These are phyloP conservation scores for Drosophila micromelanica DNA, from an alignment of 1,140 invertebrate species.

Conservation along the genomic window DNA sequence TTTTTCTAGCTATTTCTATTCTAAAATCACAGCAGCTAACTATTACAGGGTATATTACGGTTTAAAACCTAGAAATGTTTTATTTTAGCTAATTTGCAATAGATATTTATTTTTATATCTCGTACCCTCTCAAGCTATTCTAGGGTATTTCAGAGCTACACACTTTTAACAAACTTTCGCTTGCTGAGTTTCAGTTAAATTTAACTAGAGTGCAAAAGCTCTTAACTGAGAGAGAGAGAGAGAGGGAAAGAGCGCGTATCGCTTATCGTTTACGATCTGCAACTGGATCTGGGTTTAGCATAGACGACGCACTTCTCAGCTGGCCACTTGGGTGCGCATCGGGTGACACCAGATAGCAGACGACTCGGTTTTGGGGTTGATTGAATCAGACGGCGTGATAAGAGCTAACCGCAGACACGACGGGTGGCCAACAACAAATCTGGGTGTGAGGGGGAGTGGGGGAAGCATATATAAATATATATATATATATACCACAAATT, in stretches of 20 bases:
- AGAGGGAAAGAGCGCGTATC: slow-evolving; percentile 1
- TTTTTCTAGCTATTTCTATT: too few species aligned
- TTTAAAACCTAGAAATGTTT: too few species aligned
- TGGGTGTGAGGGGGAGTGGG: not conserved
- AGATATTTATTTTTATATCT: too few species aligned
- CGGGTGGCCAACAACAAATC: slow-evolving; percentile 10
- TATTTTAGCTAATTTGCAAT: too few species aligned
- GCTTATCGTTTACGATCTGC: slow-evolving; percentile 42
- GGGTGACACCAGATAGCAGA: slow-evolving; percentile 16
- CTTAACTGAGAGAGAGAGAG: slow-evolving; percentile 14
- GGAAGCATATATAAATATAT: not conserved
- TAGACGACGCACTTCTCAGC: not conserved
- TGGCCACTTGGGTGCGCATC: slow-evolving; percentile 1
- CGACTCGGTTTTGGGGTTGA: slow-evolving; percentile 21
- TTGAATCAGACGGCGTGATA: slow-evolving; percentile 18
- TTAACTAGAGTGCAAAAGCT: slow-evolving; percentile 12
- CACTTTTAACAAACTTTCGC: too few species aligned
- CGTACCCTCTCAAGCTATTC: too few species aligned
- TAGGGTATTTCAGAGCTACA: too few species aligned
- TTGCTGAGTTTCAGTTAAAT: slow-evolving; percentile 12
- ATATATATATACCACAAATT: slow-evolving; percentile 13
- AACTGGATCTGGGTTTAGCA: slow-evolving; percentile 19
- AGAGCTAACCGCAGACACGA: slow-evolving; percentile 25
- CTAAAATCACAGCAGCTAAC: too few species aligned
- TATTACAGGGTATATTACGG: too few species aligned